Conservation (phyloP, 1,140 invertebrate genomes). For the Philotrypesis tridentata region DNA sequence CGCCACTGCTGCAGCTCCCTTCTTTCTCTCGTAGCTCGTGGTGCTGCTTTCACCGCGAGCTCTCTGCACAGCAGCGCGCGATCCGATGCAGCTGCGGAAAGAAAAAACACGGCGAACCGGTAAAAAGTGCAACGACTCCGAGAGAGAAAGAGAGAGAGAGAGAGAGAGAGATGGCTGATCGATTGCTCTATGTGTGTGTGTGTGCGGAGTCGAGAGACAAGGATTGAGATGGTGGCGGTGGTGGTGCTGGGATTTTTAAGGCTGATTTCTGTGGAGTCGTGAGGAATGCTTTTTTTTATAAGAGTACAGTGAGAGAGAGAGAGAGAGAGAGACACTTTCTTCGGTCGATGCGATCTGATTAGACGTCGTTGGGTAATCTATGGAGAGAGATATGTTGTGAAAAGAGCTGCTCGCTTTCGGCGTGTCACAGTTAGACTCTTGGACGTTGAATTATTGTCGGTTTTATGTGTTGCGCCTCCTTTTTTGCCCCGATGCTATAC, state of each 20-base stretch:
- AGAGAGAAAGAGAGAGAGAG: too few species aligned
- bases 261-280: neutral
- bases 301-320: too few species aligned
- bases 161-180: neutral
- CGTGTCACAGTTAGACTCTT: neutral
- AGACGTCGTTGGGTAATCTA: neutral
- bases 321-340: too few species aligned
- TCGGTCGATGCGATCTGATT: neutral
- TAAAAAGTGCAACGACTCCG: conserved; percentile 13
- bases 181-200: neutral
- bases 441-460: neutral
- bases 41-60: conserved; percentile 63
- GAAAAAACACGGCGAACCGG: conserved; percentile 3
- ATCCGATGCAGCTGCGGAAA: conserved; percentile 59
- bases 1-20: conserved; percentile 43
- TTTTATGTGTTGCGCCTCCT: neutral
- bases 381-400: neutral
- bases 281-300: too few species aligned
- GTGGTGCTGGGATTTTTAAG: neutral
- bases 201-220: too few species aligned
- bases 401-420: neutral
- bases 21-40: conserved; percentile 36
- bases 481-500: neutral
- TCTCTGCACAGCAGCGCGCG: conserved; percentile 56
- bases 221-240: neutral